These are phyloP conservation scores for Flexamia atlantica DNA, from an alignment of 2,888 invertebrate genomes.

Conservation along the genomic window DNA sequence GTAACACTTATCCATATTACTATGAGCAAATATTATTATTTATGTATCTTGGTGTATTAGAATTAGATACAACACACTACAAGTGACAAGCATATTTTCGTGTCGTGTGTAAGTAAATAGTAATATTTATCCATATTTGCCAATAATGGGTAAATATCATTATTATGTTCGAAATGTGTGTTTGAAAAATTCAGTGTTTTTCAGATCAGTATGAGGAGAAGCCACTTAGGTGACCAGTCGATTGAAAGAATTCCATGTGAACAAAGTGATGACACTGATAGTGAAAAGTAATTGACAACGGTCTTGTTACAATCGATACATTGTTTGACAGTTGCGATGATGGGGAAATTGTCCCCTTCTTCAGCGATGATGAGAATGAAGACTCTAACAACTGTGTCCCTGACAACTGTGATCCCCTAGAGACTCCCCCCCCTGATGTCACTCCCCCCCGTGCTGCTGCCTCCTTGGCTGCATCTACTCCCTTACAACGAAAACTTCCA, in stretches of 20 bases:
- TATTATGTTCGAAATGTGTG: neutral
- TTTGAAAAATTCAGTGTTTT: conserved; percentile 12
- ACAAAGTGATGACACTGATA: neutral
- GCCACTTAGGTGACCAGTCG: neutral
- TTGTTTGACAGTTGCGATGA: neutral
- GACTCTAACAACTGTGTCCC: neutral
- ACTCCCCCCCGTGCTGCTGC: conserved; percentile 5
- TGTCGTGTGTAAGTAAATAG: too few species aligned
- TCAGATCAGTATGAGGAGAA: neutral
- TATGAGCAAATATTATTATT: too few species aligned
- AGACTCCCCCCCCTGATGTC: neutral
- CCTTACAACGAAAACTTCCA: neutral
- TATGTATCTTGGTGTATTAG: too few species aligned
- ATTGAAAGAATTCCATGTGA: neutral
- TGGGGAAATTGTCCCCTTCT: neutral
- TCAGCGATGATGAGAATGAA: neutral
- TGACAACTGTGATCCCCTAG: too few species aligned
- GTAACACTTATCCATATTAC: too few species aligned
- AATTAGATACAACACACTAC: too few species aligned
- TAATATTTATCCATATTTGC: too few species aligned
- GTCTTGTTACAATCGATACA: neutral
- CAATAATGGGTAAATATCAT: neutral
- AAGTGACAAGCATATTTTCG: too few species aligned
- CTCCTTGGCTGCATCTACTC: neutral
- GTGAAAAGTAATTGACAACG: too few species aligned